Percentiles rank a stretch among this genome's conserved stretches.
phyloP scores from a whole-genome alignment of 2,113 vertebrate genomes.

The Ammodytes dubius region DNA sequence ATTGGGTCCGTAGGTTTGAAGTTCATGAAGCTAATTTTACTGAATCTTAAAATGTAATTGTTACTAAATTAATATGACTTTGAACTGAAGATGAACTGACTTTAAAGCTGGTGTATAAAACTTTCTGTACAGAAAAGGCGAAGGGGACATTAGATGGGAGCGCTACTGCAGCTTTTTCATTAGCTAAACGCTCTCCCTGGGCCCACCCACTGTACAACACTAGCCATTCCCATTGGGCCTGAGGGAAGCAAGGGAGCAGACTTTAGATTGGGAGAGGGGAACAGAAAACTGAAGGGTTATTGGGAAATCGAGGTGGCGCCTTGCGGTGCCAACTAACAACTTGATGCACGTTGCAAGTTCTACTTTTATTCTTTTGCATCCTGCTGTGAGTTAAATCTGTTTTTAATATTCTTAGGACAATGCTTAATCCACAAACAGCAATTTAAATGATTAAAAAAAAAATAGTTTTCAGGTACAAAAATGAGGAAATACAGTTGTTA shows the following conservation, averaged over 20 bases:
- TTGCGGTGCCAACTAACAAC: neutral
- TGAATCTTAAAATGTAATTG: slow-evolving; percentile 8
- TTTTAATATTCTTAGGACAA: slow-evolving; percentile 1
- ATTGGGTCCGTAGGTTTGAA: neutral
- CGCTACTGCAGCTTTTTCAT: slow-evolving; percentile 29
- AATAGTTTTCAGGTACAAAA: slow-evolving; percentile 51
- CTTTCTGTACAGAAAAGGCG: slow-evolving; percentile 39
- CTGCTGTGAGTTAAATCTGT: neutral
- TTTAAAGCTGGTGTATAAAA: slow-evolving; percentile 8
- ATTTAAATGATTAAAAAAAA: slow-evolving; percentile 27
- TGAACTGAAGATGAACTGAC: slow-evolving; percentile 55
- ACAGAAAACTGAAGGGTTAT: slow-evolving; percentile 24
- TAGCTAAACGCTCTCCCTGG: slow-evolving; percentile 14
- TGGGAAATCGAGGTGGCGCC: slow-evolving; percentile 44
- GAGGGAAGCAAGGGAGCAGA: slow-evolving; percentile 31
- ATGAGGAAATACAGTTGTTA: neutral
- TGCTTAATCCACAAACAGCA: slow-evolving; percentile 1
- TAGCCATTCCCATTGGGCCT: slow-evolving; percentile 51
- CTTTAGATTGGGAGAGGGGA: slow-evolving; percentile 53
- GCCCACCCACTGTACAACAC: slow-evolving; percentile 37
- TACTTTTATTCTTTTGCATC: neutral
- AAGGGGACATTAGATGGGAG: slow-evolving; percentile 50
- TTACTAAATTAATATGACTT: neutral
- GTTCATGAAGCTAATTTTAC: neutral
- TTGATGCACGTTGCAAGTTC: slow-evolving; percentile 11